Percentiles rank a stretch among this genome's conserved stretches.
phyloP scores from a whole-genome alignment of 1,140 invertebrate species.

The Belonocnema kinseyi region DNA sequence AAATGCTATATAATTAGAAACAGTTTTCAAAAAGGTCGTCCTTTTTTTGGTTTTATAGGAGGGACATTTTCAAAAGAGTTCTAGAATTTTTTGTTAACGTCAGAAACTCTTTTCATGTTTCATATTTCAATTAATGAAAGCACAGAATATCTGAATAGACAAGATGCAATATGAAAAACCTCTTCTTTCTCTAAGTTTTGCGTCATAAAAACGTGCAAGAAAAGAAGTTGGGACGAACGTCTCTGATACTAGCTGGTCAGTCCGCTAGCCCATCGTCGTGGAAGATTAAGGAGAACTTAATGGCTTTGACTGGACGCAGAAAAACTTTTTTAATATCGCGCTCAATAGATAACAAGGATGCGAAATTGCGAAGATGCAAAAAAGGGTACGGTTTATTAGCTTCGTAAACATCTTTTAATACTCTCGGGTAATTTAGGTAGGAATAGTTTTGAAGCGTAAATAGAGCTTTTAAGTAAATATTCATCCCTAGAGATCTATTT shows the following conservation, averaged over 20 bases:
- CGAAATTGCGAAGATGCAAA: not conserved
- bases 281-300: slow-evolving; percentile 1
- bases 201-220: too few relatives aligned
- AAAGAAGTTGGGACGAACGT: too few relatives aligned
- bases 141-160: too few relatives aligned
- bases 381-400: not conserved
- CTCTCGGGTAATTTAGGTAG: not conserved
- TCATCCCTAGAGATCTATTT: not conserved
- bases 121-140: too few relatives aligned
- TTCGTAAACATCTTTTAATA: not conserved
- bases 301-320: not conserved
- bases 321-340: slow-evolving; percentile 25
- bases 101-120: too few relatives aligned
- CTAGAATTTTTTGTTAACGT: too few relatives aligned
- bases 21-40: too few relatives aligned
- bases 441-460: not conserved
- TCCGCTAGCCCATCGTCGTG: not conserved
- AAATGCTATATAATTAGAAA: too few relatives aligned
- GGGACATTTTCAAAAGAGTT: too few relatives aligned
- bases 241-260: not conserved
- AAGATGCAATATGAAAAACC: too few relatives aligned
- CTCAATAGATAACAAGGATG: not conserved
- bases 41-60: too few relatives aligned
- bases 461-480: slow-evolving; percentile 3
- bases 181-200: too few relatives aligned